These are phyloP conservation scores for Hiodon alosoides DNA, from an alignment of 2,113 vertebrate species.

Conservation along the genomic window DNA sequence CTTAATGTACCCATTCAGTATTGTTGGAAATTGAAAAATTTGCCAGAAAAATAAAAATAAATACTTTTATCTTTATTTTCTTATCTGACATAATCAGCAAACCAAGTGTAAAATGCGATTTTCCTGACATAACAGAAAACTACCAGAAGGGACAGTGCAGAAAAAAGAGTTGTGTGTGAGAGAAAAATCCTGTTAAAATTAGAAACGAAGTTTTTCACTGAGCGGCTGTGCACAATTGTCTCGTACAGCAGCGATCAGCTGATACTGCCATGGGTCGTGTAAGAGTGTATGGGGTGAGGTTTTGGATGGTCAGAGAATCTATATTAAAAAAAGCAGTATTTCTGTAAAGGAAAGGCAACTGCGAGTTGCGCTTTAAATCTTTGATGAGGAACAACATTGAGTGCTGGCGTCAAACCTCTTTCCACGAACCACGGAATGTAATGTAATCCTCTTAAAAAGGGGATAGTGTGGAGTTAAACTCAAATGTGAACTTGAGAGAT, in stretches of 20 bases:
- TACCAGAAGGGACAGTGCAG: neutral
- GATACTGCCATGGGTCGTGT: no score
- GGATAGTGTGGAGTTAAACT: no score
- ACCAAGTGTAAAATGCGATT: conserved; percentile 20
- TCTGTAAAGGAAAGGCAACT: no score
- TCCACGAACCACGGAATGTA: neutral
- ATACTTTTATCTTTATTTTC: conserved; percentile 12
- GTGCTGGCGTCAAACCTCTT: neutral
- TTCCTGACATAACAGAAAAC: neutral
- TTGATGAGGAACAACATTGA: neutral
- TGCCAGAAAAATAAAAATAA: neutral
- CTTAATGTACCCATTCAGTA: conserved; percentile 13
- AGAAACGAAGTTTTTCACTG: no score
- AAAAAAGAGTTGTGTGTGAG: neutral
- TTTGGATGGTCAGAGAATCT: no score
- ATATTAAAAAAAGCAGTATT: no score
- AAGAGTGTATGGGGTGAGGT: no score
- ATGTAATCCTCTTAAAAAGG: no score
- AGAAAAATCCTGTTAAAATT: neutral
- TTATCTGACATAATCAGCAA: conserved; percentile 17
- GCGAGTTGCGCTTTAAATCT: neutral
- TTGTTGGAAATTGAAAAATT: conserved; percentile 14
- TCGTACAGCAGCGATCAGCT: no score
- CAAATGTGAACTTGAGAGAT: no score
- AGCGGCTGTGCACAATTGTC: no score